Conservation (phyloP, 2,113 vertebrate genomes). For the Bubo scandiacus region DNA sequence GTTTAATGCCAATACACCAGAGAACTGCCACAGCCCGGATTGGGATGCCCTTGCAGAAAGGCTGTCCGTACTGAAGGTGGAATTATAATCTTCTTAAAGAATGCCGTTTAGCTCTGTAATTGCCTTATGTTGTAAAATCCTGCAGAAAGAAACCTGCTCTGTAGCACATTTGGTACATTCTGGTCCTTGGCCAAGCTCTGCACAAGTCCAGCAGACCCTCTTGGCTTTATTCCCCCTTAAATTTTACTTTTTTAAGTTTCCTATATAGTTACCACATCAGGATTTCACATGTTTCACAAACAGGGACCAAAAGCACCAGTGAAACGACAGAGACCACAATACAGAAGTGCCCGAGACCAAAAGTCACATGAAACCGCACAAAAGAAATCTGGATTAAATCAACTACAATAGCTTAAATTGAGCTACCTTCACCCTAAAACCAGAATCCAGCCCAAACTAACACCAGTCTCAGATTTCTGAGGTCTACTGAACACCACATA, state of each 20-base stretch:
- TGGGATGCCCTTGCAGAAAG: background rate
- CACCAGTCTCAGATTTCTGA: background rate
- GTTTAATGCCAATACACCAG: background rate
- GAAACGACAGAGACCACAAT: rapidly evolving
- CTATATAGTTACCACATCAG: background rate
- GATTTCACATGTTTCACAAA: rapidly evolving
- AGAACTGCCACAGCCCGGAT: rapidly evolving
- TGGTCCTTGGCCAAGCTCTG: background rate
- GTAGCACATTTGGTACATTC: background rate
- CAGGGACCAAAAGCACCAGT: background rate
- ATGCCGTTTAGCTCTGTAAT: background rate
- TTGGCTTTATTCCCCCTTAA: background rate
- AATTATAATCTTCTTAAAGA: background rate
- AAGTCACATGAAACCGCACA: background rate
- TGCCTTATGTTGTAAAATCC: background rate
- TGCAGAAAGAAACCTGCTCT: background rate
- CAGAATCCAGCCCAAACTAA: background rate
- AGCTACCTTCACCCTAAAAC: background rate
- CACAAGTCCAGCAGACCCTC: background rate
- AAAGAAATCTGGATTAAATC: background rate
- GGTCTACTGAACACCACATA: background rate
- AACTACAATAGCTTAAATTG: rapidly evolving
- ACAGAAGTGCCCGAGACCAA: background rate
- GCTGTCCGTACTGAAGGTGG: background rate
- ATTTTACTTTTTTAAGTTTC: background rate